Percentiles rank a stretch among this genome's conserved stretches.
Conservation (phyloP, 2,888 invertebrate genomes). For the Mactromeris polynyma region DNA sequence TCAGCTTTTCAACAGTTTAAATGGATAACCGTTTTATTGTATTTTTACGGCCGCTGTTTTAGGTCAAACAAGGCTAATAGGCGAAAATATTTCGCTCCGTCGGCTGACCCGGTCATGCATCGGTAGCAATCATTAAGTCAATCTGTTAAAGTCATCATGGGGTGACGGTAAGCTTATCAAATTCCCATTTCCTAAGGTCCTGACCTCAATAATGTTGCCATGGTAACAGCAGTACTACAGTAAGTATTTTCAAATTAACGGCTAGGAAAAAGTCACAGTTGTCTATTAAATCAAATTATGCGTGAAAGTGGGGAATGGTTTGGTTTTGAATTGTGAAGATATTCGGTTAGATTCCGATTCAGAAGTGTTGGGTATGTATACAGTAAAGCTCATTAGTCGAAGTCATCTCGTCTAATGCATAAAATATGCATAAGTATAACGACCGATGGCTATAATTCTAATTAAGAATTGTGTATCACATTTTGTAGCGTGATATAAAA, state of each 20-base stretch:
- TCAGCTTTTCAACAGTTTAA: background rate
- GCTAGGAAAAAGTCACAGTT: background rate
- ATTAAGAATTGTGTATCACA: no score
- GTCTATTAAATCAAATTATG: conserved; percentile 36
- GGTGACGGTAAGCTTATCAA: conserved; percentile 31
- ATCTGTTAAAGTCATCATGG: conserved; percentile 52
- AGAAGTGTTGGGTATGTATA: background rate
- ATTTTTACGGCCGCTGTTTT: background rate
- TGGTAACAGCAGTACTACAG: conserved; percentile 48
- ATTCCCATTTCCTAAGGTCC: conserved; percentile 42
- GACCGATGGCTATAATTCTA: no score
- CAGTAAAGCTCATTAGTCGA: background rate
- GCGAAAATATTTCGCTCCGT: background rate
- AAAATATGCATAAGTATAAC: background rate
- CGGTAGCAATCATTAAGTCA: conserved; percentile 29
- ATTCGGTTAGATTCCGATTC: background rate
- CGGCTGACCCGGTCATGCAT: conserved; percentile 16
- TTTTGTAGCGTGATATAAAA: background rate
- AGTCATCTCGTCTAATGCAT: background rate
- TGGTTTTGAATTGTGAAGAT: background rate
- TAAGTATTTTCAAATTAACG: conserved; percentile 51
- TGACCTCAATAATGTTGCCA: conserved; percentile 46
- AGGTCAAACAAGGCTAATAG: conserved; percentile 20
- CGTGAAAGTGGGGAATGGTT: conserved; percentile 14
- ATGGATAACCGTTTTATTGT: conserved; percentile 18